A percentile compares a stretch with the other conserved stretches of the same genome.
Evolutionary conservation across 1,140 invertebrate genomes (phyloP).

Genomic region (Drosophila baimaii): DNA sequence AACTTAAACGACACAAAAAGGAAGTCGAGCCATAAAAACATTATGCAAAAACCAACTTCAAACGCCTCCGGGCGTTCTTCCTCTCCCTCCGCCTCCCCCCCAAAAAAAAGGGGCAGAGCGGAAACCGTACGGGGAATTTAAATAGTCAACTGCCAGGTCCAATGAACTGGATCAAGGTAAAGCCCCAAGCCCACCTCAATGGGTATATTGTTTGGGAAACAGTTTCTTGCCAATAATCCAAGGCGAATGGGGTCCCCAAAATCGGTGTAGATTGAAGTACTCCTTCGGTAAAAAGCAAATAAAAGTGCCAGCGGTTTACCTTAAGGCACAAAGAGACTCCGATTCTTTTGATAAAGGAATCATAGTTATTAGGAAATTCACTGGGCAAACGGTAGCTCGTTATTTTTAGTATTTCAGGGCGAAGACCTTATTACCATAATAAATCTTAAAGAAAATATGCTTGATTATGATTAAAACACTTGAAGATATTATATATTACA

Average conservation of each 20-base stretch:
- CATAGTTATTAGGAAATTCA: neutral
- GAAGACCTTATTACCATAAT: neutral
- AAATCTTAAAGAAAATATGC: neutral
- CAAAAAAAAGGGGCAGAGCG: constrained; percentile 1
- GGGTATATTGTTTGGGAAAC: constrained; percentile 7
- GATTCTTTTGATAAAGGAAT: constrained; percentile 1
- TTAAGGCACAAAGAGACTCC: neutral
- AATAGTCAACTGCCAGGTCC: constrained; percentile 53
- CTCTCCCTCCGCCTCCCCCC: too few species aligned
- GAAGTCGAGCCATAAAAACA: constrained; percentile 76
- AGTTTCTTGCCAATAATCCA: constrained; percentile 13
- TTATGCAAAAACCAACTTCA: constrained; percentile 39
- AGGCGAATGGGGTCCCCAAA: neutral
- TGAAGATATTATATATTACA: neutral
- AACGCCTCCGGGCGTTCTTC: constrained; percentile 25
- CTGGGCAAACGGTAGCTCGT: neutral
- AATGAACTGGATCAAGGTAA: constrained; percentile 26
- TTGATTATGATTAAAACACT: too few species aligned
- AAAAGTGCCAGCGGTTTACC: neutral
- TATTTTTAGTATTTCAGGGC: neutral
- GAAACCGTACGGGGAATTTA: constrained; percentile 47
- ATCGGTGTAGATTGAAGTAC: constrained; percentile 9
- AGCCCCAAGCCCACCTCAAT: constrained; percentile 41
- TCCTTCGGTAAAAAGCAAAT: neutral
- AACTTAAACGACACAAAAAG: constrained; percentile 69